Conservation (phyloP, 1,140 invertebrate species). For the Mamestra configurata region DNA sequence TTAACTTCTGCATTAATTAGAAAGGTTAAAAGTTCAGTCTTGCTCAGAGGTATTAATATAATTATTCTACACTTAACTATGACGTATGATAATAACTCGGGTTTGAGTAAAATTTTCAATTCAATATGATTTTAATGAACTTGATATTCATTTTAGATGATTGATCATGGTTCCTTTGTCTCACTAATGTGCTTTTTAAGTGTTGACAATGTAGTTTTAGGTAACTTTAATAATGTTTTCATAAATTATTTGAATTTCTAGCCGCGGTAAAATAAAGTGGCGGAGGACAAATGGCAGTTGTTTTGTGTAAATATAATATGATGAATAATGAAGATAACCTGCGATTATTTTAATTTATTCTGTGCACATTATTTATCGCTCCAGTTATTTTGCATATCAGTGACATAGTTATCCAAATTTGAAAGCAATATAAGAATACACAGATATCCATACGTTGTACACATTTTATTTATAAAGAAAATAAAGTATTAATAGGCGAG, state of each 20-base stretch:
- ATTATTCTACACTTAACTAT: conserved; percentile 1
- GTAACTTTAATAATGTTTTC: not conserved
- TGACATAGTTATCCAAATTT: no score
- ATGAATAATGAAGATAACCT: no score
- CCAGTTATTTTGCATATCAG: no score
- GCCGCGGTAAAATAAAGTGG: no score
- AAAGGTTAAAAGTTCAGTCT: conserved; percentile 13
- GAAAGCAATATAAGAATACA: no score
- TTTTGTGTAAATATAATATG: no score
- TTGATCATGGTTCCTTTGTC: not conserved
- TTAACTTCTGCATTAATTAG: conserved; percentile 16
- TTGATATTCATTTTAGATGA: conserved; percentile 7
- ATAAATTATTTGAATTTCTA: no score
- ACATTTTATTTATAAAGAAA: no score
- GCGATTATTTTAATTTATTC: no score
- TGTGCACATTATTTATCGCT: no score
- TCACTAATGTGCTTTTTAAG: not conserved
- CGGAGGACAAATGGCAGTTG: no score
- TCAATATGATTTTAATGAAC: not conserved
- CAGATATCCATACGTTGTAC: no score
- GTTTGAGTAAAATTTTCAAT: conserved; percentile 12
- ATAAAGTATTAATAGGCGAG: conserved; percentile 10
- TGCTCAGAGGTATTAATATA: not conserved
- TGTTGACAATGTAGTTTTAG: not conserved
- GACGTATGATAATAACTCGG: conserved; percentile 9